Percentiles rank a stretch among this genome's conserved stretches.
These are phyloP conservation scores for Leptoclinus maculatus DNA, from an alignment of 2,797 vertebrate species.

Conservation along the genomic window DNA sequence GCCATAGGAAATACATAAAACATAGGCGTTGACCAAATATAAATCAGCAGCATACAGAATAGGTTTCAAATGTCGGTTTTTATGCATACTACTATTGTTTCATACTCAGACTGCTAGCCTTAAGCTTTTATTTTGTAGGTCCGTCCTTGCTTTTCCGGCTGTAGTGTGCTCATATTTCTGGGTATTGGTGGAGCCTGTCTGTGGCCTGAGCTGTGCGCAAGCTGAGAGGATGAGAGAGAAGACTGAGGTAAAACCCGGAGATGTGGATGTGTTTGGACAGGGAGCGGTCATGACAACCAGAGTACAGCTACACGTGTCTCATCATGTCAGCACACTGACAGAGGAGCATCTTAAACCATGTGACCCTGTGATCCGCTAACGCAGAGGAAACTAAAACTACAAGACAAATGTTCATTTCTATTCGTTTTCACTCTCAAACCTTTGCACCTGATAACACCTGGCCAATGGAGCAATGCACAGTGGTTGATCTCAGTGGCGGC, in stretches of 20 bases:
- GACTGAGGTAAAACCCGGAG: constrained; percentile 62
- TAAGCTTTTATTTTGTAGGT: constrained; percentile 52
- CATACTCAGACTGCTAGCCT: rapidly evolving
- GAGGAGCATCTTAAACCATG: neutral
- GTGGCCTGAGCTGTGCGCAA: constrained; percentile 63
- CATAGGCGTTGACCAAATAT: rapidly evolving
- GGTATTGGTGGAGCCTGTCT: constrained; percentile 48
- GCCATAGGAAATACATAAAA: rapidly evolving
- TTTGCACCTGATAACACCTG: neutral
- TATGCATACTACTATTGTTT: rapidly evolving
- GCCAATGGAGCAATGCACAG: neutral
- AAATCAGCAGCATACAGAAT: rapidly evolving
- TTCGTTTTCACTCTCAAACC: neutral
- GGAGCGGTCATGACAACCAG: constrained; percentile 17
- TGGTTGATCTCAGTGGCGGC: no score
- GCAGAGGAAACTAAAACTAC: neutral
- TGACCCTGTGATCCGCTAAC: neutral
- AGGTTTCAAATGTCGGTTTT: rapidly evolving
- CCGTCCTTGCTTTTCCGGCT: constrained; percentile 31
- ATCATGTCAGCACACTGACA: constrained; percentile 1
- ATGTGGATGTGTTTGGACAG: constrained; percentile 24
- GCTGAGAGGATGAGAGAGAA: constrained; percentile 57
- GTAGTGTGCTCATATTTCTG: neutral
- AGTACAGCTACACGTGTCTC: neutral
- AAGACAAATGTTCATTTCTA: neutral